Percentiles rank a stretch among this genome's conserved stretches.
Evolutionary conservation across 1,140 invertebrate genomes (phyloP).

Genomic region (Trichonephila inaurata): DNA sequence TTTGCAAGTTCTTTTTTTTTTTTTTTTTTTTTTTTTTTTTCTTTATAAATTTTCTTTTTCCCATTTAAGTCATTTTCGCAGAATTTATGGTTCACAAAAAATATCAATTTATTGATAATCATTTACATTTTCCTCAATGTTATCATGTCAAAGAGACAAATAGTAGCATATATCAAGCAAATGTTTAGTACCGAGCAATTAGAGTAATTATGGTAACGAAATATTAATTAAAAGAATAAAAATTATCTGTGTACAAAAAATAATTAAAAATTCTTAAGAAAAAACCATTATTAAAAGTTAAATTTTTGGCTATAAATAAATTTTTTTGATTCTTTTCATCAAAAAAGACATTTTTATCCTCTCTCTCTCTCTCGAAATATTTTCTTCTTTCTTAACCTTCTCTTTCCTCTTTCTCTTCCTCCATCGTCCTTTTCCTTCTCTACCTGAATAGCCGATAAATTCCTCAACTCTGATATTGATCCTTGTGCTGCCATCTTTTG

Average conservation of each 20-base stretch:
- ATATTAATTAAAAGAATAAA: too few species aligned
- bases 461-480: background rate
- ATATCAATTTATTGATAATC: too few species aligned
- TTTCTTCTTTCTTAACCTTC: background rate
- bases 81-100: too few species aligned
- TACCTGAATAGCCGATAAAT: background rate
- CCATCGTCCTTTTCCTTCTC: background rate
- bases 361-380: background rate
- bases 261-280: background rate
- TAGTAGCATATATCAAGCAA: too few species aligned
- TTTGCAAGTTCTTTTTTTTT: too few species aligned
- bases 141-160: too few species aligned
- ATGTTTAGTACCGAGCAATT: too few species aligned
- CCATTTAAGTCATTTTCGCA: too few species aligned
- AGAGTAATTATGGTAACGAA: too few species aligned
- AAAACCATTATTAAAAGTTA: background rate
- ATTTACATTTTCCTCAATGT: too few species aligned
- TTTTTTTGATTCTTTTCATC: background rate
- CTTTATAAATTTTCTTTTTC: too few species aligned
- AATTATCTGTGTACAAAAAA: background rate
- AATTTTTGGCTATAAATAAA: background rate
- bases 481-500: conserved; percentile 24
- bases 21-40: too few species aligned
- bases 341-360: background rate
- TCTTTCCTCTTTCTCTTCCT: background rate